Evolutionary conservation across 2,113 vertebrate genomes (phyloP).

Genomic region (Chaetodon trifascialis): DNA sequence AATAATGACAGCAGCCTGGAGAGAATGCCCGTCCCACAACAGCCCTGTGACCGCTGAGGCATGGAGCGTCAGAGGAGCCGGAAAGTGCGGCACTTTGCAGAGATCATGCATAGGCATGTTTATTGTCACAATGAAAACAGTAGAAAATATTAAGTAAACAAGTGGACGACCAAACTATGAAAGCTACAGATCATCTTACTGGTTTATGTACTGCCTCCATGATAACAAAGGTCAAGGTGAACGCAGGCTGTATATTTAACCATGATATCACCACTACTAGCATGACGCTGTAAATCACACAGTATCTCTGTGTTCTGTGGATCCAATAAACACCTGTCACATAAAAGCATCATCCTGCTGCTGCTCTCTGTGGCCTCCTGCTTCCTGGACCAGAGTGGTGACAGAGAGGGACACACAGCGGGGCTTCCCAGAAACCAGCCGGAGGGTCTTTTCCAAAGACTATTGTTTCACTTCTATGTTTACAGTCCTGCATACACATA

Average conservation of each 20-base stretch:
- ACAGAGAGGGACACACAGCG: background rate
- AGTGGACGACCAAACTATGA: background rate
- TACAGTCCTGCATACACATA: background rate
- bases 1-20: conserved; percentile 47
- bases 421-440: conserved; percentile 36
- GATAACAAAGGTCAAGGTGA: conserved; percentile 26
- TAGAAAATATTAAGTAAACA: background rate
- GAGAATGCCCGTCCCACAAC: conserved; percentile 43
- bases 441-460: background rate
- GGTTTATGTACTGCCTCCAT: background rate
- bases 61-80: conserved; percentile 33
- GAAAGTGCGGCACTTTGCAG: conserved; percentile 54
- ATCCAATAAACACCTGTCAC: conserved; percentile 52
- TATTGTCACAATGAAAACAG: conserved; percentile 17
- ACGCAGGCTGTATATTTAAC: conserved; percentile 19
- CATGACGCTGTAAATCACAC: conserved; percentile 40
- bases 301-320: background rate
- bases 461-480: background rate
- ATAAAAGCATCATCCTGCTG: conserved; percentile 43
- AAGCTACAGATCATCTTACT: background rate
- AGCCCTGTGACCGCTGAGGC: conserved; percentile 39
- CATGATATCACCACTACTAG: conserved; percentile 6
- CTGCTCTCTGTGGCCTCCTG: background rate
- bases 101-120: conserved; percentile 38
- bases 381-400: conserved; percentile 47